phyloP scores from a whole-genome alignment of 2,797 vertebrate genomes.

The Urophycis tenuis region DNA sequence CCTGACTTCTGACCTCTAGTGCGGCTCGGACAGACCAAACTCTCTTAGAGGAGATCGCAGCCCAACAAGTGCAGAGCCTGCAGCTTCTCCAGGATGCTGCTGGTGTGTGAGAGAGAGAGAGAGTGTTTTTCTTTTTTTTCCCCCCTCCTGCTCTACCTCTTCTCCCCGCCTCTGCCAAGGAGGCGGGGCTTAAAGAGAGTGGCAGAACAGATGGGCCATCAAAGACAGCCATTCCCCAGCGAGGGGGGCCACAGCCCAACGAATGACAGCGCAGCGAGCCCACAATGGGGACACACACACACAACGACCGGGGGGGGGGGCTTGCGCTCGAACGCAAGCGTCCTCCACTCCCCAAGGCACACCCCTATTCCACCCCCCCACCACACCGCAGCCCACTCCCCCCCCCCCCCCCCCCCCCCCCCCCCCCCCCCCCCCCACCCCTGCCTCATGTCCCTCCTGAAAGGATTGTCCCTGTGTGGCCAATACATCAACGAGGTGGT shows the following conservation, averaged over 20 bases:
- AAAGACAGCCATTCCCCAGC: constrained; percentile 63
- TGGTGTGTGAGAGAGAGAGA: not conserved
- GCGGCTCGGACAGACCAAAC: not conserved
- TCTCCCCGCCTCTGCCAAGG: constrained; percentile 16
- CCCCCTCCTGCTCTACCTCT: not conserved
- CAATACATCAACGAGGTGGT: constrained; percentile 62
- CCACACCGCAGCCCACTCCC: constrained; percentile 22
- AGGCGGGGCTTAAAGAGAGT: constrained; percentile 66
- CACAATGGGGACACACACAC: constrained; percentile 47
- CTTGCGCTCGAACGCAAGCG: not conserved
- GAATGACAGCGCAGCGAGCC: constrained; percentile 52
- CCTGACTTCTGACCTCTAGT: not conserved
- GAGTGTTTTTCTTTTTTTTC: constrained; percentile 10
- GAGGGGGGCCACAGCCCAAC: constrained; percentile 49
- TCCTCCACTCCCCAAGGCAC: constrained; percentile 59
- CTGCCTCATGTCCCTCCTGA: constrained; percentile 43
- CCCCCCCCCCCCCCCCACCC: constrained; percentile 23
- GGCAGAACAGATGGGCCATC: constrained; percentile 71
- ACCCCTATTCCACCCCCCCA: constrained; percentile 43
- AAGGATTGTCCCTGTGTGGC: constrained; percentile 66
- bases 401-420: constrained; percentile 25
- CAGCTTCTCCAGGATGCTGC: not conserved
- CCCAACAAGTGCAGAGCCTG: not conserved
- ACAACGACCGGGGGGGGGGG: not conserved
- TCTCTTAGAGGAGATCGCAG: not conserved